phyloP scores from a whole-genome alignment of 2,113 vertebrate genomes.

The Actinemys pallida region DNA sequence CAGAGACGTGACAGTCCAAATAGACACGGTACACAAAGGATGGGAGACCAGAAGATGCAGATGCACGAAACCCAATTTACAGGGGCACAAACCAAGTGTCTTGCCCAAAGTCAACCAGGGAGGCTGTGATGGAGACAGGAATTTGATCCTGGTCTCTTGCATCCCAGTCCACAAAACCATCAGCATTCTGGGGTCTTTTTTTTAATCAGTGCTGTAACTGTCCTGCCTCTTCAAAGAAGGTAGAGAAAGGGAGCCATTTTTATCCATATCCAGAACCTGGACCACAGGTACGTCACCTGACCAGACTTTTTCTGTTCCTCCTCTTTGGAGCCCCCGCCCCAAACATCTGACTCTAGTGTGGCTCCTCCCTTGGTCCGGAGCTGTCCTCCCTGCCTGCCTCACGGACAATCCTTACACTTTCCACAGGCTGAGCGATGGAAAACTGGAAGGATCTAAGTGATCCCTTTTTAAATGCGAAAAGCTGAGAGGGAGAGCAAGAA shows the following conservation, averaged over 20 bases:
- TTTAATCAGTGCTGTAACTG: background rate
- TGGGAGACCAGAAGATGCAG: too few relatives aligned
- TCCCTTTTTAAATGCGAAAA: conserved; percentile 64
- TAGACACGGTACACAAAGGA: background rate
- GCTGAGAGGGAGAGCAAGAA: background rate
- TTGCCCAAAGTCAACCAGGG: background rate
- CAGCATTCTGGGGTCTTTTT: background rate
- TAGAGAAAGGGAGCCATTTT: background rate
- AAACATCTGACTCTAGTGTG: conserved; percentile 28
- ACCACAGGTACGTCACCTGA: conserved; percentile 25
- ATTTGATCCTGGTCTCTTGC: background rate
- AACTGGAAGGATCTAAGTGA: conserved; percentile 66
- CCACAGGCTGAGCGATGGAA: conserved; percentile 46
- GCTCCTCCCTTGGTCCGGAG: conserved; percentile 47
- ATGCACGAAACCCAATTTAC: background rate
- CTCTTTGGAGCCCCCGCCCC: background rate
- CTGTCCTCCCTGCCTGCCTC: conserved; percentile 21
- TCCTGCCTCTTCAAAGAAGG: background rate
- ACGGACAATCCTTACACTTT: conserved; percentile 52
- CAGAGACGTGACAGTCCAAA: background rate
- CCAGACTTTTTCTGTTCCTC: conserved; percentile 41
- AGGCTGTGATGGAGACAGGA: background rate
- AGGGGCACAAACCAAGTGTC: background rate
- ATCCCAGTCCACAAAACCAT: background rate
- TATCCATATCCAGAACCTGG: background rate